Conservation (phyloP, 2,888 invertebrate genomes). For the Deilephila porcellus region DNA sequence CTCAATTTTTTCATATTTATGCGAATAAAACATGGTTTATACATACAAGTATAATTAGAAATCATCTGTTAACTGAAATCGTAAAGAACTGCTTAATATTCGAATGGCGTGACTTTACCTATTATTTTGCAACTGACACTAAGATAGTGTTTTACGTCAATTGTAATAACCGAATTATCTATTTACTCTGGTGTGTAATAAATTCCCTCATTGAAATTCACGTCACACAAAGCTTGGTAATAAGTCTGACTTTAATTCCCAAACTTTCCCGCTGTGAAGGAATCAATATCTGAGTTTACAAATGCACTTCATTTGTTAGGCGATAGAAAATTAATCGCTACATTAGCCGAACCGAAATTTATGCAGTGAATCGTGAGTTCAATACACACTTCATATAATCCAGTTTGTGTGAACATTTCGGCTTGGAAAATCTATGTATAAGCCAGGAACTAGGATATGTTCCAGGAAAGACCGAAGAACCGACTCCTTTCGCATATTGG, state of each 20-base stretch:
- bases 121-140: not conserved
- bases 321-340: not conserved
- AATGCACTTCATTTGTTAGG: slow-evolving; percentile 12
- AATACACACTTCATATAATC: not conserved
- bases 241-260: not conserved
- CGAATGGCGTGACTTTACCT: not conserved
- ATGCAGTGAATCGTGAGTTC: not conserved
- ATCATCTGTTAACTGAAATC: too few relatives aligned
- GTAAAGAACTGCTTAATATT: too few relatives aligned
- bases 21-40: too few relatives aligned
- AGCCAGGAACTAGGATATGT: not conserved
- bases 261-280: not conserved
- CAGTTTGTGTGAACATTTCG: not conserved
- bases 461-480: too few relatives aligned
- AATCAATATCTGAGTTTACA: slow-evolving; percentile 9
- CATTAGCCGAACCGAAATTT: too few relatives aligned
- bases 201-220: slow-evolving; percentile 11
- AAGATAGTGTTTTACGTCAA: not conserved
- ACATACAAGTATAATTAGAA: too few relatives aligned
- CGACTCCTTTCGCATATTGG: too few relatives aligned
- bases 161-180: not conserved
- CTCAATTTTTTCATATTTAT: too few relatives aligned
- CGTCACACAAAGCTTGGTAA: not conserved
- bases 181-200: not conserved
- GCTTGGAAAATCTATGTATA: not conserved